phyloP scores from a whole-genome alignment of 1,140 invertebrate species.

The Drosophila nigrodunni region DNA sequence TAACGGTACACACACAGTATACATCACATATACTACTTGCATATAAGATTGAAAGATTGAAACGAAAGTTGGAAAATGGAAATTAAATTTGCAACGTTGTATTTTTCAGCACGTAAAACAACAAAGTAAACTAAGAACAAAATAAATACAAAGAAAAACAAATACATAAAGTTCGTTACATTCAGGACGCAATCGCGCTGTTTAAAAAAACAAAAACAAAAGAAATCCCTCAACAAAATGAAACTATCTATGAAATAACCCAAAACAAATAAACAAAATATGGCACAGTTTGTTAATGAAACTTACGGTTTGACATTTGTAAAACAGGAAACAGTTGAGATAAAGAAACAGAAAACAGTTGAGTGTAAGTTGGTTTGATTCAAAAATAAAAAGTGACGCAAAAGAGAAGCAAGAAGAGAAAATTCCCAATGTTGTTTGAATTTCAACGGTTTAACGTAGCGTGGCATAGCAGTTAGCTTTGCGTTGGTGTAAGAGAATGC shows the following conservation, averaged over 20 bases:
- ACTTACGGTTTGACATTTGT: conserved; percentile 48
- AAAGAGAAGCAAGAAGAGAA: conserved; percentile 61
- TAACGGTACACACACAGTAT: conserved; percentile 25
- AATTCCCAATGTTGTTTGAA: conserved; percentile 21
- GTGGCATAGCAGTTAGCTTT: conserved; percentile 15
- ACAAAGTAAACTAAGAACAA: conserved; percentile 28
- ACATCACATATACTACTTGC: conserved; percentile 20
- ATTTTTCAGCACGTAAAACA: conserved; percentile 49
- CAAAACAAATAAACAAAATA: conserved; percentile 13
- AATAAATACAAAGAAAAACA: conserved; percentile 28
- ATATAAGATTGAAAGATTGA: conserved; percentile 11
- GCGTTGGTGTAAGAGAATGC: not conserved
- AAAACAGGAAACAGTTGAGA: conserved; percentile 23
- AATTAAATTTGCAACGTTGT: conserved; percentile 44
- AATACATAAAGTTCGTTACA: conserved; percentile 51
- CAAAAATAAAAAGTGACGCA: conserved; percentile 53
- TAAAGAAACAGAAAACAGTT: not conserved
- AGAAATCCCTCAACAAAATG: conserved; percentile 13
- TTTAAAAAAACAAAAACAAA: conserved; percentile 36
- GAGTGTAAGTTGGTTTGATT: conserved; percentile 54
- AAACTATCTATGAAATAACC: conserved; percentile 41
- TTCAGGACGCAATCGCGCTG: conserved; percentile 35
- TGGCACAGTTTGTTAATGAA: conserved; percentile 66
- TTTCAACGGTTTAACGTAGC: not conserved
- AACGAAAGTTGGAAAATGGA: no score